These are phyloP conservation scores for Agrypnus murinus DNA, from an alignment of 2,888 invertebrate species.

Conservation along the genomic window DNA sequence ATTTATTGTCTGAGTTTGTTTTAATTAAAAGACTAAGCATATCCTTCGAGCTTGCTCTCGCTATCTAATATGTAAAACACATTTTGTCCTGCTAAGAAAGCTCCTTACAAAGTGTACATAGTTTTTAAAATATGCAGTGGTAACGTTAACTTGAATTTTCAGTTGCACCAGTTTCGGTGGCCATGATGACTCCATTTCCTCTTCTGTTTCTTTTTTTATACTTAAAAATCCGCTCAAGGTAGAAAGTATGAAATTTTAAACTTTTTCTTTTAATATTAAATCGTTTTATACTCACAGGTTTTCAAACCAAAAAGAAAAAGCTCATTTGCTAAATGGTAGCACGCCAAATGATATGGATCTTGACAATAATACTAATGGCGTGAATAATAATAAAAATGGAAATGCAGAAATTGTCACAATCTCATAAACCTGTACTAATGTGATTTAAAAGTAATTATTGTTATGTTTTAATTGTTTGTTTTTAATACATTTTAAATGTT, in stretches of 20 bases:
- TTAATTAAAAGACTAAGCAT: no score
- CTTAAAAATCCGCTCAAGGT: slow-evolving; percentile 35
- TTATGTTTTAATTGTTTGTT: no score
- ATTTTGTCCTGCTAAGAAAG: no score
- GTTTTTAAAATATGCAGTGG: no score
- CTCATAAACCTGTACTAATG: slow-evolving; percentile 3
- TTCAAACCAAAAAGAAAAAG: slow-evolving; percentile 19
- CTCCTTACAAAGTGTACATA: no score
- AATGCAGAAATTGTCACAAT: slow-evolving; percentile 7
- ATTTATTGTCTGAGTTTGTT: no score
- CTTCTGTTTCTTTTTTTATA: slow-evolving; percentile 69
- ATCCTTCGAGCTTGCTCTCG: no score
- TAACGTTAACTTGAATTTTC: no score
- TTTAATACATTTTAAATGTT: no score
- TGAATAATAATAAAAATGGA: neutral
- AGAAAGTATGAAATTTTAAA: slow-evolving; percentile 2
- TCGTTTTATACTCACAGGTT: slow-evolving; percentile 4
- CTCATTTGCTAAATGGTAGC: slow-evolving; percentile 8
- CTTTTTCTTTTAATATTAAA: no score
- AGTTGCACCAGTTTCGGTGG: slow-evolving; percentile 93
- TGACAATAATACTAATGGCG: slow-evolving; percentile 13
- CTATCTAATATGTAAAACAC: no score
- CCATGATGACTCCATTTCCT: slow-evolving; percentile 95
- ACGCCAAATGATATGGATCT: slow-evolving; percentile 10
- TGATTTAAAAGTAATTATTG: neutral